Evolutionary conservation across 2,113 vertebrate species (phyloP), one percentile per base, ranked within the genome.

Genomic region (Atherinomorus stipes): DNA sequence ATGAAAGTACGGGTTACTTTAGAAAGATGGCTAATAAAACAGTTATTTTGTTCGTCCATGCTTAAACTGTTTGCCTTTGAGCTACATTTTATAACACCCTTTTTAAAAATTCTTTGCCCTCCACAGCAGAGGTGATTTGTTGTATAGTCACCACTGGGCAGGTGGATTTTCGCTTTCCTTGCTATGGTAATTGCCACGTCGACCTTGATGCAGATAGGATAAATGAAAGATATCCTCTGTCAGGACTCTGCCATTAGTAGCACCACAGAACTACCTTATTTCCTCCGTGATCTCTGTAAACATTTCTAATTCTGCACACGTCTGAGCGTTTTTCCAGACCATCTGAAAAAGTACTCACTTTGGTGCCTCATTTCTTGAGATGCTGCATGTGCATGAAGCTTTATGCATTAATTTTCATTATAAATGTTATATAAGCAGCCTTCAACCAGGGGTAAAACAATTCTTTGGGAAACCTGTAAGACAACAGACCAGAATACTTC

Each of bases 161-260:
- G 4, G 71, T 21, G 73, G 64, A 85, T 83, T 88, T 85, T 83
- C 68, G 31, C 84, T 75, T 85, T 63, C 74, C 63, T 64, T 12
- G 21, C 80, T 19, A 16, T 49, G 71, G 86, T 91, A 90, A 90
- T 90, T 88, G 79, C 85, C 67, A 72, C 38, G 69, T 60, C 82
- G 85, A 91, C 90, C 90, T 92, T 91, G 91, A 91, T 84, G 86
- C 81, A 83, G 80, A 91, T 77, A 76, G 89, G 84, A 83, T 90
- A 90, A 88, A 91, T 89, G 78, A 89, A 90, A 90, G 72, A 90
- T 85, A 85, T 88, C 81, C 72, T 81, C 85, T 90, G 82, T 88
- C 84, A 85, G 84, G 84, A 77, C 78, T 83, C 47, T 7, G 70
- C 88, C 80, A 89, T 90, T 85, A 90, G 85, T 54, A 78, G 78